phyloP scores from a whole-genome alignment of 2,888 invertebrate species.

The Ochropleura plecta region DNA sequence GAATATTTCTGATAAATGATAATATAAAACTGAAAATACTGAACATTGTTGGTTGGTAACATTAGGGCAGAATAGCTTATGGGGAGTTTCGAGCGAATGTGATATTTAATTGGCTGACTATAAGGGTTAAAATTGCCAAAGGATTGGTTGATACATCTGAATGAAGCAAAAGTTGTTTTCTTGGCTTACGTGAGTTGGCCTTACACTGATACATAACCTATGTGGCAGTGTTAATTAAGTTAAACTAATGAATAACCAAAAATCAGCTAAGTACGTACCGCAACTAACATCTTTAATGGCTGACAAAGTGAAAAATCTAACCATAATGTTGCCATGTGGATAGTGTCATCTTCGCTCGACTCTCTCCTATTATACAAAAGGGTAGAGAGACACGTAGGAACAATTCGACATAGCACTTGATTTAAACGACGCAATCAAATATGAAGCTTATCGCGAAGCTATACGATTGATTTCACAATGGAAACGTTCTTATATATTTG shows the following conservation, averaged over 20 bases:
- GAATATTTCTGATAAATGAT: constrained; percentile 34
- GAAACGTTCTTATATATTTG: constrained; percentile 34
- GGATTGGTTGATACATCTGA: not conserved
- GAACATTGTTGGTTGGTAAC: constrained; percentile 23
- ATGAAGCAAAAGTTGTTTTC: not conserved
- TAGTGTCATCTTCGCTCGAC: constrained; percentile 26
- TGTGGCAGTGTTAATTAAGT: too few species aligned
- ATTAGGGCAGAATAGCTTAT: not conserved
- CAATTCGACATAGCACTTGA: constrained; percentile 29
- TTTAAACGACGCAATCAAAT: constrained; percentile 33
- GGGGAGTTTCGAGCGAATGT: constrained; percentile 32
- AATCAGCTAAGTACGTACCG: too few species aligned
- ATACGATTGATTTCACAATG: constrained; percentile 52
- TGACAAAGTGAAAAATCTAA: not conserved
- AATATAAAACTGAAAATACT: constrained; percentile 22
- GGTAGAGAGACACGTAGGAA: constrained; percentile 54
- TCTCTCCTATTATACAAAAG: constrained; percentile 24
- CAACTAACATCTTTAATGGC: not conserved
- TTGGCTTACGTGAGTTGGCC: too few species aligned
- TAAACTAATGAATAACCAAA: too few species aligned
- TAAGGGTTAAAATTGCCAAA: not conserved
- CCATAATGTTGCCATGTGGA: not conserved
- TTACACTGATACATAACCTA: too few species aligned
- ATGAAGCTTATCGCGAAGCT: constrained; percentile 44
- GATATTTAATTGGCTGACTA: not conserved